phyloP scores from a whole-genome alignment of 2,888 invertebrate species.

The Platycheirus rosarum region DNA sequence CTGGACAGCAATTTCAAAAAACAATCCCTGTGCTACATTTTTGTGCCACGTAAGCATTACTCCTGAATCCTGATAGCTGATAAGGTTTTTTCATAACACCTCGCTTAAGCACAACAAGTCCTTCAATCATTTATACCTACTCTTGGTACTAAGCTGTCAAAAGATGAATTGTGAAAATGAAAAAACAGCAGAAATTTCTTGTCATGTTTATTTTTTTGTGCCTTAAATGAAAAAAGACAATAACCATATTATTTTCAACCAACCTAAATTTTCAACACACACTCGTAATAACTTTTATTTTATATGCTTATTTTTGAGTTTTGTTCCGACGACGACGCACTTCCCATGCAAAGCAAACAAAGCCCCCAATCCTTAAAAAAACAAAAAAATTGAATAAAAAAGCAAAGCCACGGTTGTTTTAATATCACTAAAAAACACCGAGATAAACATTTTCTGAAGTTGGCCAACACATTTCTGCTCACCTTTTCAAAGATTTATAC shows the following conservation, averaged over 20 bases:
- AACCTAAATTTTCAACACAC: conserved; percentile 50
- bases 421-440: conserved; percentile 66
- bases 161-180: conserved; percentile 66
- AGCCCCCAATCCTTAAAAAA: conserved; percentile 1
- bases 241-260: conserved; percentile 37
- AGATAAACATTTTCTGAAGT: conserved; percentile 66
- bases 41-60: no score
- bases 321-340: conserved; percentile 20
- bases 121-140: conserved; percentile 48
- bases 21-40: no score
- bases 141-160: conserved; percentile 49
- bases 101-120: conserved; percentile 18
- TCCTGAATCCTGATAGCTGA: background rate
- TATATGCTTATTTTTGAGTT: conserved; percentile 19
- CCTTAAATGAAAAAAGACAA: background rate
- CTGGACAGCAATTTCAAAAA: no score
- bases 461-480: conserved; percentile 69
- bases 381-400: conserved; percentile 22
- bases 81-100: background rate
- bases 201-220: conserved; percentile 49
- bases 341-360: conserved; percentile 24
- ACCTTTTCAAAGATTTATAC: conserved; percentile 73
- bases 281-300: conserved; percentile 60
- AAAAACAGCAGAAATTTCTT: conserved; percentile 29
- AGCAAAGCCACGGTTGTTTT: conserved; percentile 58